Evolutionary conservation across 1,140 invertebrate genomes (phyloP).

Genomic region (Papilio glaucus): DNA sequence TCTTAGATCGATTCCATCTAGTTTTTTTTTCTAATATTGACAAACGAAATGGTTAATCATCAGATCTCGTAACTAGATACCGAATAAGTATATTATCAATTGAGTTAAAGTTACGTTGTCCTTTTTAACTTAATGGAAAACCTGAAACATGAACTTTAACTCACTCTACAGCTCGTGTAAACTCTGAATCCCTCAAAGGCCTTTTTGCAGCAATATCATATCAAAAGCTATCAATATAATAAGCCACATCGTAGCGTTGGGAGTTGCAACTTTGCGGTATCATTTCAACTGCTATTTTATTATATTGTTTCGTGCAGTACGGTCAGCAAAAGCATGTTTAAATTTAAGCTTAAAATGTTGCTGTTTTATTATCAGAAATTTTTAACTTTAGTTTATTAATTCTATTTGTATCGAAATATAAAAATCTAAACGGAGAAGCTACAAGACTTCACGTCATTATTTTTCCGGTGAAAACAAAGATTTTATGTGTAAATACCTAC

Average conservation of each 20-base stretch:
- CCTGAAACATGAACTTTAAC: conserved; percentile 33
- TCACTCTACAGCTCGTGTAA: conserved; percentile 19
- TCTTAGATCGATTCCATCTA: too few relatives aligned
- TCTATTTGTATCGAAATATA: background rate
- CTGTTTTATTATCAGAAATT: background rate
- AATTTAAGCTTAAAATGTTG: background rate
- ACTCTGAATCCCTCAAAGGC: conserved; percentile 61
- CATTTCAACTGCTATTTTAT: conserved; percentile 73
- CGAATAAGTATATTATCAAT: too few relatives aligned
- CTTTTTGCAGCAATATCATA: conserved; percentile 59
- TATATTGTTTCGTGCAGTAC: conserved; percentile 58
- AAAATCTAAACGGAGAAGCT: too few relatives aligned
- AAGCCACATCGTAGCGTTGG: conserved; percentile 53
- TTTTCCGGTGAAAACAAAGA: background rate
- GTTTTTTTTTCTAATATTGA: too few relatives aligned
- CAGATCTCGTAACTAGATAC: too few relatives aligned
- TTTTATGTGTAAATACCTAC: background rate
- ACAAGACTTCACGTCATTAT: too few relatives aligned
- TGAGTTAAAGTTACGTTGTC: background rate
- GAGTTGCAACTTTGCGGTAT: conserved; percentile 60
- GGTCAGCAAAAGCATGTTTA: conserved; percentile 49
- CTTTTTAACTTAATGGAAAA: background rate
- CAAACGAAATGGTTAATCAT: too few relatives aligned
- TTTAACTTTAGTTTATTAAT: background rate
- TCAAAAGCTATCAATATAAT: conserved; percentile 75